Evolutionary conservation across 2,113 vertebrate species (phyloP).

Genomic region (Sarotherodon lohbergeri): DNA sequence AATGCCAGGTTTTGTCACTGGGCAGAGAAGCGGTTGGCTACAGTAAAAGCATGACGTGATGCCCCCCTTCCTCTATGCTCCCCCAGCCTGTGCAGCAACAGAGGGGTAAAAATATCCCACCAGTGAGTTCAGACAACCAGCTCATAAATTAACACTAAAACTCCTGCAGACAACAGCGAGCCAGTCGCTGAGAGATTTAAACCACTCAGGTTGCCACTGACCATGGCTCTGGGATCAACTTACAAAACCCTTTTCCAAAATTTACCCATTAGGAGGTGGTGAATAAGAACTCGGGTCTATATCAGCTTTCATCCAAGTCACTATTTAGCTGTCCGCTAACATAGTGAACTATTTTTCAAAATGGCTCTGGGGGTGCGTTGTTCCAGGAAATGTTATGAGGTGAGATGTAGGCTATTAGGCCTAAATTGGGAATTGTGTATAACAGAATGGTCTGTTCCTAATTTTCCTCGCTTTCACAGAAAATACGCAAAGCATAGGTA

Average conservation of each 20-base stretch:
- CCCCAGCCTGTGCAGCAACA: conserved; percentile 74
- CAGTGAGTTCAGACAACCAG: conserved; percentile 68
- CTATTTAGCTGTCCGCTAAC: conserved; percentile 36
- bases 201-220: conserved; percentile 62
- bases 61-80: conserved; percentile 59
- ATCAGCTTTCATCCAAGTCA: conserved; percentile 57
- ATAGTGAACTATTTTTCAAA: conserved; percentile 50
- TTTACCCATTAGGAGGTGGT: conserved; percentile 61
- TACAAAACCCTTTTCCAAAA: conserved; percentile 67
- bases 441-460: conserved; percentile 37
- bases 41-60: conserved; percentile 72
- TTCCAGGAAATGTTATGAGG: conserved; percentile 60
- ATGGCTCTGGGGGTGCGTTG: conserved; percentile 47
- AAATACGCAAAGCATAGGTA: conserved; percentile 29
- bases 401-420: conserved; percentile 50
- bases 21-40: conserved; percentile 67
- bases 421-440: conserved; percentile 39
- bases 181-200: conserved; percentile 65
- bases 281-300: conserved; percentile 28
- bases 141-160: conserved; percentile 73
- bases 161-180: conserved; percentile 66
- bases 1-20: conserved; percentile 71
- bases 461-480: conserved; percentile 19
- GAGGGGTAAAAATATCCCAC: conserved; percentile 75
- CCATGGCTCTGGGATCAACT: conserved; percentile 54